These are phyloP conservation scores for Spodoptera exigua DNA, from an alignment of 2,888 invertebrate species.

Conservation along the genomic window DNA sequence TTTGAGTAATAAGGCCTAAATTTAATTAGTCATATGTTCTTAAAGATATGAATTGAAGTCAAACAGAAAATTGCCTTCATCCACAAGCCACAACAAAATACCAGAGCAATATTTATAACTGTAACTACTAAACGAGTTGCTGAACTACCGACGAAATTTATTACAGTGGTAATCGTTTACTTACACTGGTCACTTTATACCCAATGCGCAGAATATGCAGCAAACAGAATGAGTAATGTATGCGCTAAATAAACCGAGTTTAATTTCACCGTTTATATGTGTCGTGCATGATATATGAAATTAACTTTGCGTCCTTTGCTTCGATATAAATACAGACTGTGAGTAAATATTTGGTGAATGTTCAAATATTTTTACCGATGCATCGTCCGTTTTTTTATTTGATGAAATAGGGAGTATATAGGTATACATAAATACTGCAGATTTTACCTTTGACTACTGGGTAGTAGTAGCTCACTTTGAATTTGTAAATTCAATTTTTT, in stretches of 20 bases:
- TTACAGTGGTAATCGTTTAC: slow-evolving; percentile 37
- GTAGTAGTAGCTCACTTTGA: no score
- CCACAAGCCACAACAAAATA: slow-evolving; percentile 3
- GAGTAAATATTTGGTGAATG: slow-evolving; percentile 17
- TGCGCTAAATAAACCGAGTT: slow-evolving; percentile 15
- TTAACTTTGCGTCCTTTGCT: slow-evolving; percentile 1
- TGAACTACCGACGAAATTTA: slow-evolving; percentile 43
- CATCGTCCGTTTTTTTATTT: no score
- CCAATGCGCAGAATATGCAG: slow-evolving; percentile 16
- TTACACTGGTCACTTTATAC: slow-evolving; percentile 40
- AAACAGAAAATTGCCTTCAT: slow-evolving; percentile 29
- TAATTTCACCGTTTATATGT: slow-evolving; percentile 24
- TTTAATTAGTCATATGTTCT: no score
- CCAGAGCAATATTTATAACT: slow-evolving; percentile 52
- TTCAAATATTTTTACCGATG: slow-evolving; percentile 4
- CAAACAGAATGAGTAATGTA: slow-evolving; percentile 38
- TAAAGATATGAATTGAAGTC: slow-evolving; percentile 26
- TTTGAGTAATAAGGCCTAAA: no score
- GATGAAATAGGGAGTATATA: no score
- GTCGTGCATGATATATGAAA: slow-evolving; percentile 1
- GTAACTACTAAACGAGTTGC: slow-evolving; percentile 46
- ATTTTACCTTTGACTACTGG: no score
- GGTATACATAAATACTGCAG: no score
- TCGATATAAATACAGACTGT: neutral
- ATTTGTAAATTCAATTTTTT: no score